These are phyloP conservation scores for Darwinula stevensoni DNA, from an alignment of 2,888 invertebrate genomes.

Conservation along the genomic window DNA sequence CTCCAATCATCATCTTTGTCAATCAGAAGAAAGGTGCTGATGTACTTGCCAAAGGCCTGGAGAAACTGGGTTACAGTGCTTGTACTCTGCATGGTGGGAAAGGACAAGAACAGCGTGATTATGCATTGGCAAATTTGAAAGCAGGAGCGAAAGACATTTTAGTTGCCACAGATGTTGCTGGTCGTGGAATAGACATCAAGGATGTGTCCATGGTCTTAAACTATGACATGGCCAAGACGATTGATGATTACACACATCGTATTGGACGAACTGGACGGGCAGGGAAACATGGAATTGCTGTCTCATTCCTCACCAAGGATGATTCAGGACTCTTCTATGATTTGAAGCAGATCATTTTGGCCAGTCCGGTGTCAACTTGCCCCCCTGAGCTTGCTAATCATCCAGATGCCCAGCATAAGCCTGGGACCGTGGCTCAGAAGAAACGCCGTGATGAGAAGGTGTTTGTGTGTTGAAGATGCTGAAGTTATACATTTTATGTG, in stretches of 20 bases:
- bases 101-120: constrained; percentile 97
- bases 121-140: constrained; percentile 83
- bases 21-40: constrained; percentile 99
- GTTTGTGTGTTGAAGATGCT: constrained; percentile 32
- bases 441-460: constrained; percentile 82
- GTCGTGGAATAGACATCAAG: constrained; percentile 99
- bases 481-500: no score
- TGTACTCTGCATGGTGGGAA: constrained; percentile 97
- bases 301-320: constrained; percentile 89
- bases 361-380: constrained; percentile 74
- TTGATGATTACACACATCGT: constrained; percentile 89
- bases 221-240: constrained; percentile 98
- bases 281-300: constrained; percentile 83
- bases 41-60: constrained; percentile 79
- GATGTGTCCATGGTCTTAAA: constrained; percentile 97
- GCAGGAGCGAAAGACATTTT: constrained; percentile 86
- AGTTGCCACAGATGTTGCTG: constrained; percentile 97
- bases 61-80: constrained; percentile 88
- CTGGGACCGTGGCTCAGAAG: constrained; percentile 63
- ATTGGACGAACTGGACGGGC: constrained; percentile 98
- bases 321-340: constrained; percentile 87
- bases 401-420: constrained; percentile 92
- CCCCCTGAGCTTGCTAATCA: constrained; percentile 92
- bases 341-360: constrained; percentile 60
- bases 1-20: constrained; percentile 96